A percentile compares a stretch with the other conserved stretches of the same genome.
Evolutionary conservation across 2,888 invertebrate species (phyloP).

Genomic region (Heliconius charithonia): DNA sequence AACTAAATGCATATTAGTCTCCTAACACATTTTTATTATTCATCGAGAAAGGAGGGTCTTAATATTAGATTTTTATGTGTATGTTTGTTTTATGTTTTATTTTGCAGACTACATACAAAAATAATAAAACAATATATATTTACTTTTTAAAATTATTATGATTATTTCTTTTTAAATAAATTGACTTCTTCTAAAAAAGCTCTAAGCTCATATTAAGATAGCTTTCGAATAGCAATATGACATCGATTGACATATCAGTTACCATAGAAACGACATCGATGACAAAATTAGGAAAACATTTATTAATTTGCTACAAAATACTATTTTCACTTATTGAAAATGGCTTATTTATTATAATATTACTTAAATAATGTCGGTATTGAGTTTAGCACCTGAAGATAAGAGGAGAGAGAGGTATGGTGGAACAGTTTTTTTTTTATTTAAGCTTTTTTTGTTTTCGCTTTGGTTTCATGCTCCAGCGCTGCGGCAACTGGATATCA

Average conservation of each 20-base stretch:
- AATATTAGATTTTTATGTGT: too few relatives aligned
- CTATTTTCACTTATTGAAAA: constrained; percentile 58
- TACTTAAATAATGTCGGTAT: constrained; percentile 70
- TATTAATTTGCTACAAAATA: constrained; percentile 51
- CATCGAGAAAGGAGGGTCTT: too few relatives aligned
- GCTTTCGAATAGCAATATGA: constrained; percentile 1
- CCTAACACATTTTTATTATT: too few relatives aligned
- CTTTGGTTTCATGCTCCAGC: not conserved
- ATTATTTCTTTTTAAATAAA: not conserved
- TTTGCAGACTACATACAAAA: not conserved
- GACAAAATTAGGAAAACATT: constrained; percentile 54
- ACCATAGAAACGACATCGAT: constrained; percentile 62
- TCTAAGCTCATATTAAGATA: not conserved
- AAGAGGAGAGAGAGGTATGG: constrained; percentile 71
- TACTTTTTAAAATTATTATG: not conserved
- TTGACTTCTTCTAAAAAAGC: not conserved
- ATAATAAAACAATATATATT: not conserved
- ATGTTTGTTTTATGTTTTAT: too few relatives aligned
- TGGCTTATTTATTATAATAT: constrained; percentile 54
- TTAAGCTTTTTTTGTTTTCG: not conserved
- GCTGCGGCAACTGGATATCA: not conserved
- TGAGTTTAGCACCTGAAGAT: constrained; percentile 81
- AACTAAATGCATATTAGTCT: too few relatives aligned
- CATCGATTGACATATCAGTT: constrained; percentile 56
- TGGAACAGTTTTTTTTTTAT: too few relatives aligned